Conservation (phyloP, 2,113 vertebrate species). For the Piprites chloris region DNA sequence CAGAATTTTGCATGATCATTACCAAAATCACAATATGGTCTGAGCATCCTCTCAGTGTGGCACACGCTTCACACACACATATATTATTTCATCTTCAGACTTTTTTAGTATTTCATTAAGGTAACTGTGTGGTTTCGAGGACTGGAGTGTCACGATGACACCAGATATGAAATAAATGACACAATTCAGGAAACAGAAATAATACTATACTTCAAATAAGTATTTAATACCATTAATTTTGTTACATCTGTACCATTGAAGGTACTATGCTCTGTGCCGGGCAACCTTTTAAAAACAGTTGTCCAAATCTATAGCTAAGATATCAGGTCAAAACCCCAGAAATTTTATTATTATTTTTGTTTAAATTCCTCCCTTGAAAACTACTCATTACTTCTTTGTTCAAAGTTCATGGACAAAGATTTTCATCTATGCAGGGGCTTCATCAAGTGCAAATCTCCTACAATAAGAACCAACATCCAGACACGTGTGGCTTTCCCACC, state of each 20-base stretch:
- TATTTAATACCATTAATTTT: not conserved
- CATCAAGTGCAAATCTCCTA: not conserved
- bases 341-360: not conserved
- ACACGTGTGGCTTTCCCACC: rapidly evolving
- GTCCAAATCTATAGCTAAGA: not conserved
- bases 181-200: not conserved
- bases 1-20: not conserved
- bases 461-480: not conserved
- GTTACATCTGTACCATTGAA: not conserved
- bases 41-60: not conserved
- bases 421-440: not conserved
- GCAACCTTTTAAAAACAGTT: not conserved
- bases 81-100: not conserved
- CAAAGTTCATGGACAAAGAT: not conserved
- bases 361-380: not conserved
- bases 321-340: not conserved
- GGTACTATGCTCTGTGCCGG: not conserved
- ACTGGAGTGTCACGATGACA: not conserved
- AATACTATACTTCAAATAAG: not conserved
- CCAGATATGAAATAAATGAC: not conserved
- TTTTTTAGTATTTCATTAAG: not conserved
- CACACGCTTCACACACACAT: rapidly evolving
- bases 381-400: not conserved
- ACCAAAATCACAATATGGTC: not conserved
- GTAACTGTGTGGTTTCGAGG: not conserved